Evolutionary conservation across 2,888 invertebrate species (phyloP), one percentile per base, ranked within the genome.

Genomic region (Escarpia spicata): DNA sequence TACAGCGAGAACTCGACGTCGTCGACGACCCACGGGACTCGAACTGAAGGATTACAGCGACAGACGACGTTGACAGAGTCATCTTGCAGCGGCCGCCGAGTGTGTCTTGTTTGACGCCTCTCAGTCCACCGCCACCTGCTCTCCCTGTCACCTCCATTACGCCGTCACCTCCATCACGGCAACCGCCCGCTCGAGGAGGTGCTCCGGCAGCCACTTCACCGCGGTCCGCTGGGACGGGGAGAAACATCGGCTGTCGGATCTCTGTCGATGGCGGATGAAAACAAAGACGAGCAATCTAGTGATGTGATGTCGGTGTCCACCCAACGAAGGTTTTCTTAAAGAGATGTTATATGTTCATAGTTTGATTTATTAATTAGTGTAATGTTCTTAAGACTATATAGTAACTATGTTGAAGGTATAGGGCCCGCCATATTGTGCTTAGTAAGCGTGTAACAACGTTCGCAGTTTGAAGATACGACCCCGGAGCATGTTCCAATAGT

Each of bases 211-310:
- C 75, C 75, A 75, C 75, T 75, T 75, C 6, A 26, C 26, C 75
- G 75, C 6, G 75, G 19, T 26, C 75, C 75, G 19, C n/a, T 6
- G 75, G 75, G 75, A 75, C 75, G 75, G 19, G 75, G 19, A 2
- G 75, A 26, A 15, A 26, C n/a, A 26, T 75, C n/a, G 75, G 75
- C 75, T 75, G 75, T 75, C 75, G 6, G 75, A 26, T 15, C 26
- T 75, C 75, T 75, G 75, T 26, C 26, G 75, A 75, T 26, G 75
- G 19, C n/a, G 75, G 26, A 75, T 75, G 99, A 99, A 96, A 99
- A 99, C 96, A 99, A 99, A 93, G 99, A 99, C 97, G 37, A 37
- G 37, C 37, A 37, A 37, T 37, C 37, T 37, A 37, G 37, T 37
- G 37, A 37, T 37, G 37, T 37, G 37, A 37, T 37, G 52, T 52